Evolutionary conservation across 2,888 invertebrate species (phyloP).

Genomic region (Thera obeliscata): DNA sequence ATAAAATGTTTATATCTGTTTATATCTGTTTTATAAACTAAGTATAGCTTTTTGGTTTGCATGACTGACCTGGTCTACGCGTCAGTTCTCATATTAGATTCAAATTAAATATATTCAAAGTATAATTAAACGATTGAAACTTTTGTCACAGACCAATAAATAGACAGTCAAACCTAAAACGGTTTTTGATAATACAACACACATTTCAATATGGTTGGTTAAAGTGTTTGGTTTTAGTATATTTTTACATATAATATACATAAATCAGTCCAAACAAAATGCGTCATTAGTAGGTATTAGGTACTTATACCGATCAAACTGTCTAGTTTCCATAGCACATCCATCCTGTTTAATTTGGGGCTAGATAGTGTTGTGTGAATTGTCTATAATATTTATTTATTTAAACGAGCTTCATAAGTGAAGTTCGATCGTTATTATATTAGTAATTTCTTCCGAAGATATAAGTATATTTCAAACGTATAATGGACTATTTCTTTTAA

Average conservation of each 20-base stretch:
- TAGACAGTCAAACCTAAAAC: conserved; percentile 19
- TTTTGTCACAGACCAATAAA: conserved; percentile 13
- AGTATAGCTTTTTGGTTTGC: background rate
- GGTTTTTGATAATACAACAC: conserved; percentile 26
- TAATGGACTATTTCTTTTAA: too few species aligned
- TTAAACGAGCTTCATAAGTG: too few species aligned
- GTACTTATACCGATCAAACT: too few species aligned
- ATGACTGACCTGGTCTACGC: background rate
- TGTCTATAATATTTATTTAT: too few species aligned
- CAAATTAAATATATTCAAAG: conserved; percentile 31
- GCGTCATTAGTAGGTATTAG: conserved; percentile 20
- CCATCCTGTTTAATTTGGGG: too few species aligned
- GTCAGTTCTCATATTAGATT: conserved; percentile 9
- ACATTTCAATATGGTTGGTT: conserved; percentile 17
- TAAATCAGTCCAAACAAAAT: conserved; percentile 31
- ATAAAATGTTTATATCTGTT: too few species aligned
- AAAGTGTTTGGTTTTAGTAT: conserved; percentile 29
- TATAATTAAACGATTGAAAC: conserved; percentile 28
- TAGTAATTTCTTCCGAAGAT: too few species aligned
- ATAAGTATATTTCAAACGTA: too few species aligned
- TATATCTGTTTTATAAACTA: too few species aligned
- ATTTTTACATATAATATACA: conserved; percentile 38
- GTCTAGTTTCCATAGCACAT: too few species aligned
- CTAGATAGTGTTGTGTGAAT: too few species aligned
- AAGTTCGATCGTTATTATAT: too few species aligned